phyloP scores from a whole-genome alignment of 2,888 invertebrate genomes.

The Metellina segmentata region DNA sequence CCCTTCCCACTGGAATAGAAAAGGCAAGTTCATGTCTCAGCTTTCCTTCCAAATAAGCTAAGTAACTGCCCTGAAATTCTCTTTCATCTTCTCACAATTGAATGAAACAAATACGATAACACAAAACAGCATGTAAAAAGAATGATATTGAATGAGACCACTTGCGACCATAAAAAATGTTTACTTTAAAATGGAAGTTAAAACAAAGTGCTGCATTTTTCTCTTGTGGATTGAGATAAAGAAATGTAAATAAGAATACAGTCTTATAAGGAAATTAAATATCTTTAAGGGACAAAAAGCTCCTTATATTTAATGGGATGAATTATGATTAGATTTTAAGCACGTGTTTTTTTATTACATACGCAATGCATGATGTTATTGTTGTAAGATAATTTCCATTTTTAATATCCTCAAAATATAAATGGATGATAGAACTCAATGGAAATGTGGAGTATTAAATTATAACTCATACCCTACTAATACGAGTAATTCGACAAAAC shows the following conservation, averaged over 20 bases:
- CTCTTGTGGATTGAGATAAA: background rate
- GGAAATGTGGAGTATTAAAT: no score
- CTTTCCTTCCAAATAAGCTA: background rate
- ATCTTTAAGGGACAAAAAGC: background rate
- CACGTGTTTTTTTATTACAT: no score
- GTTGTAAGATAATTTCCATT: no score
- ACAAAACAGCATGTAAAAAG: background rate
- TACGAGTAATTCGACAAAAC: no score
- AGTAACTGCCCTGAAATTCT: constrained; percentile 10
- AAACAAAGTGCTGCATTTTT: background rate
- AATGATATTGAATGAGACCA: background rate
- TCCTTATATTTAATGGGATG: no score
- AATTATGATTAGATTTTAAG: no score
- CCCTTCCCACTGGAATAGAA: background rate
- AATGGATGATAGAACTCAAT: no score
- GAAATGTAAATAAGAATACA: background rate
- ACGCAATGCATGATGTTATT: no score
- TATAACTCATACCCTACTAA: no score
- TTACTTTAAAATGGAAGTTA: background rate
- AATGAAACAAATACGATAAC: background rate
- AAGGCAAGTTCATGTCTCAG: background rate
- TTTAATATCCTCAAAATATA: no score
- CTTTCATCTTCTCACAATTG: constrained; percentile 17
- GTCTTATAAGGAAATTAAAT: background rate
- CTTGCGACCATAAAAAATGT: background rate